These are phyloP conservation scores for Macaca mulatta DNA, from an alignment of 2,113 vertebrate genomes.

Conservation along the genomic window DNA sequence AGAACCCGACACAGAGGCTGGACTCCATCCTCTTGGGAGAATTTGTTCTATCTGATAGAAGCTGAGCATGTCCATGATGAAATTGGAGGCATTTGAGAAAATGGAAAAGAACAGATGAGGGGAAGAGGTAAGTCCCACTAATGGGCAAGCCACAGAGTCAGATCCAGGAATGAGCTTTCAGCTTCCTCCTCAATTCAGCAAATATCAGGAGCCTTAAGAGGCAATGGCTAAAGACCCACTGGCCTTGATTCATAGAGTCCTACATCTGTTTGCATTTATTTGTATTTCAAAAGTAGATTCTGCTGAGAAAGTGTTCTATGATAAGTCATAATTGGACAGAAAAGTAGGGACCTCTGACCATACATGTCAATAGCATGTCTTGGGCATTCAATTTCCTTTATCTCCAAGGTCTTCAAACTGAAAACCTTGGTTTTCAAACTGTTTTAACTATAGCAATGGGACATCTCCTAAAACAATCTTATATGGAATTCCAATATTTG, in stretches of 20 bases:
- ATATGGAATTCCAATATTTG: background rate
- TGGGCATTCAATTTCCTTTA: background rate
- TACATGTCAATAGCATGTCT: background rate
- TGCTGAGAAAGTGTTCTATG: background rate
- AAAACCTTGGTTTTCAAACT: background rate
- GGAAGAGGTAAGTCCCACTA: background rate
- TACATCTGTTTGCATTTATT: background rate
- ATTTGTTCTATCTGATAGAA: background rate
- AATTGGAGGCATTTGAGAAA: background rate
- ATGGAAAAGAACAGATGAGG: background rate
- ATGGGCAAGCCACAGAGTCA: background rate
- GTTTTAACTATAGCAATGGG: background rate
- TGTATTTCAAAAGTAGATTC: conserved; percentile 12
- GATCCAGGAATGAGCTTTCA: background rate
- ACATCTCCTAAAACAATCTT: background rate
- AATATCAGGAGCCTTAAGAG: background rate
- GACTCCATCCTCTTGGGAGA: background rate
- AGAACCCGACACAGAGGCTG: background rate
- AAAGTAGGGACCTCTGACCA: background rate
- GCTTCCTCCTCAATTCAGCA: background rate
- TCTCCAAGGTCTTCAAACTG: background rate
- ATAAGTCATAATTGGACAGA: background rate
- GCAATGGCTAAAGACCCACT: background rate
- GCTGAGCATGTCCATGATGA: background rate
- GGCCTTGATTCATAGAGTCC: background rate